Base-by-base conservation (phyloP, 2,113 vertebrate species). In the Onychorhynchus coronatus region DNA sequence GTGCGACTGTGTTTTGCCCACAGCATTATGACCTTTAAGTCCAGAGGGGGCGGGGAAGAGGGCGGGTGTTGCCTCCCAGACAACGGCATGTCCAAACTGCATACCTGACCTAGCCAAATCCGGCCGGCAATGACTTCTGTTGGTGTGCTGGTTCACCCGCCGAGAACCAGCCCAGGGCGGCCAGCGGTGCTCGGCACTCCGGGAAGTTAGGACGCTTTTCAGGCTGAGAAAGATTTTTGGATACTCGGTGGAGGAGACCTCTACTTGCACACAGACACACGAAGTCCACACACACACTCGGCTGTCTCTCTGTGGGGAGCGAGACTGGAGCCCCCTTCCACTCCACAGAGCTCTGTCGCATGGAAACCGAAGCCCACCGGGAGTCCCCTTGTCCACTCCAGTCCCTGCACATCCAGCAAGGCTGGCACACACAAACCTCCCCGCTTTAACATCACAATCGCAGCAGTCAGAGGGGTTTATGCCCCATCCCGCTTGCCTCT, bases 41-140 rank as follows among this genome's bases (percentile, higher is more conserved):
- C 37, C 1, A 1, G 63, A 49, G 41, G 55, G 2, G 14, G 25
- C 18, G 17, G 31, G 25, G 17, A 1, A 5, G 6, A 5, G 8
- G 8, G 25, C n/a, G 33, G 8, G 5, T 13, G 19, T 4, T 50
- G 35, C 33, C 35, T 58, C 53, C 30, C 49, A 49, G 46, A 46
- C 4, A 63, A 6, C n/a, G 14, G 42, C 55, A 46, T 50, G 91
- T 46, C 71, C 33, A 18, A 28, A 56, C 5, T 4, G 12, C 58
- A 3, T 53, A 31, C 25, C 12, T 8, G 24, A 18, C 31, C 31
- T 11, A 31, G 47, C 39, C 58, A 4, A 2, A 13, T 19, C 47
- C 19, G 22, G 8, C 16, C 77, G 24, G 68, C 10, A 27, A 6
- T 6, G 62, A 77, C 22, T 77, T 70, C 8, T 8, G 20, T 24